These are phyloP conservation scores for Drosophila ohnishii DNA, from an alignment of 1,140 invertebrate genomes.

Conservation along the genomic window DNA sequence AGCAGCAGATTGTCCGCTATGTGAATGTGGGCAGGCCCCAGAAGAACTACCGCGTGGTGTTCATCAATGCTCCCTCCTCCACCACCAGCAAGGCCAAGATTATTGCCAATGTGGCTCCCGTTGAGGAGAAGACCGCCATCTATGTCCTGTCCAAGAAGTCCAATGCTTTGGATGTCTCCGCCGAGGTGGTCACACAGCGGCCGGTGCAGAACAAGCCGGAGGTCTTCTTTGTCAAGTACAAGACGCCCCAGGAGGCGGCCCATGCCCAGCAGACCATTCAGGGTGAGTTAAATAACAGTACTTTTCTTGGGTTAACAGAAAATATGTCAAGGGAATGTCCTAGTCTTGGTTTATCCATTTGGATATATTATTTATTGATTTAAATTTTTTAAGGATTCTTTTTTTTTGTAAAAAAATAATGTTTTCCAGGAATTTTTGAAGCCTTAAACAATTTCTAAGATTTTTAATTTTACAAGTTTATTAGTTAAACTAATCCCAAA, in stretches of 20 bases:
- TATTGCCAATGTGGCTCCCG: conserved; percentile 87
- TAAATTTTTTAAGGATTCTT: too few relatives aligned
- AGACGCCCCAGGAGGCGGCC: conserved; percentile 86
- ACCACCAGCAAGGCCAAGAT: conserved; percentile 86
- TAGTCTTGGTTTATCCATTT: neutral
- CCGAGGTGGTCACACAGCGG: conserved; percentile 75
- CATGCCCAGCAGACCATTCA: conserved; percentile 81
- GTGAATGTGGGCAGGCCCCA: conserved; percentile 85
- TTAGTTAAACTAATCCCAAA: neutral
- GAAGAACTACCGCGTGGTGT: conserved; percentile 94
- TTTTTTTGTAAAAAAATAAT: too few relatives aligned
- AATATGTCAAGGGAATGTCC: too few relatives aligned
- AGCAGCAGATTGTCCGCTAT: conserved; percentile 82
- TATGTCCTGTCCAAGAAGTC: conserved; percentile 91
- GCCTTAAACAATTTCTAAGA: neutral
- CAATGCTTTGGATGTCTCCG: conserved; percentile 70
- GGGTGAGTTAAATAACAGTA: conserved; percentile 40
- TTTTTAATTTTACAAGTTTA: too few relatives aligned
- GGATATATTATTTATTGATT: too few relatives aligned
- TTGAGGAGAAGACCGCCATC: conserved; percentile 93
- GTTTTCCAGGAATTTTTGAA: neutral
- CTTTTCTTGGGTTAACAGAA: too few relatives aligned
- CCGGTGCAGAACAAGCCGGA: conserved; percentile 87
- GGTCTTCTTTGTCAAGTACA: conserved; percentile 90
- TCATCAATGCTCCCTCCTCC: conserved; percentile 92